Evolutionary conservation across 2,888 invertebrate genomes (phyloP), one percentile per base, ranked within the genome.

Genomic region (Habrosyne pyritoides): DNA sequence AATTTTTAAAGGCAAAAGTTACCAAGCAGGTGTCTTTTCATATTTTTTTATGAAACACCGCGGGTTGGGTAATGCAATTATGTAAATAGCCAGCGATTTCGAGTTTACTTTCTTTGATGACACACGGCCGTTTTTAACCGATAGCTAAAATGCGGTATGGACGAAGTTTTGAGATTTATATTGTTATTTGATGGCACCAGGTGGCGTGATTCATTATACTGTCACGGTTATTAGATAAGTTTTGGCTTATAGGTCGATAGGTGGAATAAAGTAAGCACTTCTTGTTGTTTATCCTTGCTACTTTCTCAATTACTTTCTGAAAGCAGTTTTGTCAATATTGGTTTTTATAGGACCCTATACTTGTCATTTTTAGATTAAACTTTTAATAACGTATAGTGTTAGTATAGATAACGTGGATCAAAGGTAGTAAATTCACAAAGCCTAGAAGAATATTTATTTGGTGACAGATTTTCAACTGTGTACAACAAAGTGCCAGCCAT

Each of bases 1-100:
- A 88, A 82, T 87, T 90, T 90, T 91, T 88, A 84, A 81, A 84
- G 83, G 86, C 86, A 84, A 86, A 91, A 90, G 86, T 90, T 89
- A 83, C 69, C 66, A 68, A 73, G 74, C 91, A 91, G 91, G 91
- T 91, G 91, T 91, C 91, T 81, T 79, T 82, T 87, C 85, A 87
- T 85, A 87, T 86, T 80, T 84, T 85, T 88, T 87, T 84, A 84
- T 81, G 82, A 81, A 83, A 84, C 81, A 71, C 74, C 63, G 67
- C 67, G 70, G 66, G 58, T 60, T 50, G 58, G 73, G 79, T 79
- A 82, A 85, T 87, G 87, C 88, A 88, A 90, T 91, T 91, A 91
- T 91, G 91, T 83, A 86, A 86, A 91, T 89, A 73, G 67, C 63
- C 72, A 76, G 73, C 75, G 74, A 77, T 81, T 75, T 66, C 24